Evolutionary conservation across 2,888 invertebrate species (phyloP), one percentile per base, ranked within the genome.

Genomic region (Allophyes oxyacanthae): DNA sequence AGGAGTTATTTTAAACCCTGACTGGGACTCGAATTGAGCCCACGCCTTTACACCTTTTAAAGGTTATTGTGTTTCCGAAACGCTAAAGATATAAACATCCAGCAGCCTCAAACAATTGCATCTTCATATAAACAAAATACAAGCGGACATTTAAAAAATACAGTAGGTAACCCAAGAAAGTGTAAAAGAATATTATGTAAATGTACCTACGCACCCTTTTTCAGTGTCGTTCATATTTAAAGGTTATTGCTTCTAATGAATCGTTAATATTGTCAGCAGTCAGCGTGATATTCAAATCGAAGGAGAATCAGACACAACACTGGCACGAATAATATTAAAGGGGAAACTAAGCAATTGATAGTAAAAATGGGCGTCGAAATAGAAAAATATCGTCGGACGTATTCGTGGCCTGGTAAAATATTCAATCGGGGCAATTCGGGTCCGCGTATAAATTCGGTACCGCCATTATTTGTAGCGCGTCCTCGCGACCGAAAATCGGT

Each of bases 381-480:
- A 90, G 92, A 93, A 93, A 93, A 92, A 92, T 92, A 92, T 91
- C 91, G 92, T 82, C 86, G 84, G 88, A 87, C 89, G 87, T 89
- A 89, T 88, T 90, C 91, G 93, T 92, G 92, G 88, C 88, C 88
- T 90, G 90, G 91, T 93, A 91, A 94, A 94, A 93, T 94, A 94
- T 94, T 93, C 92, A 94, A 93, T 91, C 92, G 92, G 90, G 90
- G 86, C 91, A 90, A 92, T 93, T 90, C 91, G 89, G 91, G 90
- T 86, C 89, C 91, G 88, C 89, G 92, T 90, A 92, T 92, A 93
- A 92, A 92, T 92, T 92, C 86, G 84, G 88, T 78, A 88, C 88
- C 85, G 85, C 86, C 91, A 91, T 92, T 92, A 93, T 92, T 93
- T 92, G 92, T 92, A 89, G 90, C 90, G 87, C 84, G 89, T 89